Percentiles rank a stretch among this genome's conserved stretches.
Conservation (phyloP, 2,888 invertebrate species). For the Lathronympha strigana region DNA sequence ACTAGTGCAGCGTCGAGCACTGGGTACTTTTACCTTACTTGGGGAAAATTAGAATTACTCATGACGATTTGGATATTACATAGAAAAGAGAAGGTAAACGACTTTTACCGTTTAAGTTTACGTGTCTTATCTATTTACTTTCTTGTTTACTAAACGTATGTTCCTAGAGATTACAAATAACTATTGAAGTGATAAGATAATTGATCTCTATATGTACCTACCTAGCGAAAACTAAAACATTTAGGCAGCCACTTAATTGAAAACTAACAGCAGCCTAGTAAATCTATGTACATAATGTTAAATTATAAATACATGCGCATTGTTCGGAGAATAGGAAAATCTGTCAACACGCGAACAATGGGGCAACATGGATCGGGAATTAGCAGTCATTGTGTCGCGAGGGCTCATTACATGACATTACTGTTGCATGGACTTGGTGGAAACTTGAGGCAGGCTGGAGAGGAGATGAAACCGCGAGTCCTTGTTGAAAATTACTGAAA, state of each 20-base stretch:
- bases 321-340: constrained; percentile 81
- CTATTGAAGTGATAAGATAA: too few relatives aligned
- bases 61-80: too few relatives aligned
- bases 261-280: neutral
- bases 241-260: neutral
- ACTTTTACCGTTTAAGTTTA: too few relatives aligned
- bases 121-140: too few relatives aligned
- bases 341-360: constrained; percentile 81
- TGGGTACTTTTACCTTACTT: too few relatives aligned
- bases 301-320: constrained; percentile 46
- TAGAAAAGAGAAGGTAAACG: too few relatives aligned
- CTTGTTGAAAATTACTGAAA: too few relatives aligned
- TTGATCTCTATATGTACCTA: too few relatives aligned
- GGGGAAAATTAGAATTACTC: too few relatives aligned
- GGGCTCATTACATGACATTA: constrained; percentile 75
- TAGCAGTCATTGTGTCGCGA: constrained; percentile 76
- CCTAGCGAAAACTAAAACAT: neutral
- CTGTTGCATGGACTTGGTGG: constrained; percentile 53
- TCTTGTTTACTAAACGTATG: too few relatives aligned
- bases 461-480: neutral
- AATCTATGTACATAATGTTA: constrained; percentile 18
- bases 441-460: constrained; percentile 2
- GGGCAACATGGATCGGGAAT: constrained; percentile 81
- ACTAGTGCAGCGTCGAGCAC: too few relatives aligned
- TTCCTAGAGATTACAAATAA: too few relatives aligned